Evolutionary conservation across 1,140 invertebrate species (phyloP), one percentile per base, ranked within the genome.

Genomic region (Bemisia tabaci): DNA sequence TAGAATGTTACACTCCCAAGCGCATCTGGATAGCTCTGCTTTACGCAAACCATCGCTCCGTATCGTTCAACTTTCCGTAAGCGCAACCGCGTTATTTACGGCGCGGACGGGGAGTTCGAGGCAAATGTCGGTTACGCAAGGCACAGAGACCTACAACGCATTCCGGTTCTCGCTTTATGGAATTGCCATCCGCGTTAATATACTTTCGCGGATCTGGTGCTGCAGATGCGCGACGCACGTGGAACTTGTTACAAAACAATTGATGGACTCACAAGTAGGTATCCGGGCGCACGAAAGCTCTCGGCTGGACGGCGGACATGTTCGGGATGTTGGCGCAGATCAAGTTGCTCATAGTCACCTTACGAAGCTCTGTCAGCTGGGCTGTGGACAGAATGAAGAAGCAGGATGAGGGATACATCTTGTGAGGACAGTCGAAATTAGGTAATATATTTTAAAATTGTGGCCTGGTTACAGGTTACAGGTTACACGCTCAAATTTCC

Each of bases 251-350:
- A n/a, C n/a, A n/a, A n/a, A n/a, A n/a, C n/a, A n/a, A n/a, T n/a
- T n/a, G n/a, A n/a, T n/a, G n/a, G n/a, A 79, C 83, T 87, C 82
- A 90, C 82, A 95, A 78, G 73, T 91, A 95, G 48, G 89, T 84
- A 79, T 96, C 92, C 71, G 90, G 87, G 62, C 88, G 84, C 11
- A 95, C 83, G 73, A 98, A 95, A 0, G 92, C 90, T 76, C 91
- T 91, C 0, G 88, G 87, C 73, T 91, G 89, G 17, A 90, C 82
- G 26, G 79, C 83, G 0, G 83, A 76, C 39, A 92, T 69, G 68
- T 81, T 78, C 69, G 87, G 80, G 11, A 86, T 84, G 73, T 94
- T 93, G 25, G 88, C 84, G 74, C 95, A 98, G 0, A 97, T 78
- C 1, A 97, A 79, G 12, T 90, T 85, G 0, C 91, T 86, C 1